Percentiles rank a stretch among this genome's conserved stretches.
Conservation (phyloP, 2,888 invertebrate genomes). For the Cantharis rufa region DNA sequence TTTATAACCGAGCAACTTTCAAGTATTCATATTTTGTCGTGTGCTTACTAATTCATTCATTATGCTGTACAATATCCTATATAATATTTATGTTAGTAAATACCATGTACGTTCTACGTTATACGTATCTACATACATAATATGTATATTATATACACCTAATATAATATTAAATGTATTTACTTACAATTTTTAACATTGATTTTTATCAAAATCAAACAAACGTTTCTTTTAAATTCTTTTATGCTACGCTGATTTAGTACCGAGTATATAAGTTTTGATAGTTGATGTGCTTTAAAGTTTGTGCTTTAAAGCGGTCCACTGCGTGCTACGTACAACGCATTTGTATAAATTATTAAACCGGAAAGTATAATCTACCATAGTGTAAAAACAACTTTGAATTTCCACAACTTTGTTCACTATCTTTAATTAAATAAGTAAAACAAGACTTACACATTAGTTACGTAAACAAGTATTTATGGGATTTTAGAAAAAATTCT, state of each 20-base stretch:
- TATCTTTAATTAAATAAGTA: not conserved
- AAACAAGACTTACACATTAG: not conserved
- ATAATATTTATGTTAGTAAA: not conserved
- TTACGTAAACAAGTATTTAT: not conserved
- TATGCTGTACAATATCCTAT: not conserved
- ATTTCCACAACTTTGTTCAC: not conserved
- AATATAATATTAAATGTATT: not conserved
- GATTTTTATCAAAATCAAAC: not conserved
- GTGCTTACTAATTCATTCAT: conserved; percentile 9
- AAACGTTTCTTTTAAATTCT: not conserved
- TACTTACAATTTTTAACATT: not conserved
- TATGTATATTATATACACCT: not conserved
- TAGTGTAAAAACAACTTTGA: not conserved
- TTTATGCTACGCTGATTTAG: not conserved
- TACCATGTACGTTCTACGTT: too few relatives aligned
- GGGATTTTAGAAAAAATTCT: not conserved
- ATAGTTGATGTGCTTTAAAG: not conserved
- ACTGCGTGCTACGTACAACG: not conserved
- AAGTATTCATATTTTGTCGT: conserved; percentile 24
- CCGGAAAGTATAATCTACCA: not conserved
- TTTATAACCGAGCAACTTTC: conserved; percentile 26
- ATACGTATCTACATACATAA: too few relatives aligned
- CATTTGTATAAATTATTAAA: not conserved
- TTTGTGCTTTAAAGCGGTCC: not conserved
- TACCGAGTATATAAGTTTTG: not conserved